A percentile compares a stretch with the other conserved stretches of the same genome.
These are phyloP conservation scores for Embiotoca jacksoni DNA, from an alignment of 2,113 vertebrate species.

Conservation along the genomic window DNA sequence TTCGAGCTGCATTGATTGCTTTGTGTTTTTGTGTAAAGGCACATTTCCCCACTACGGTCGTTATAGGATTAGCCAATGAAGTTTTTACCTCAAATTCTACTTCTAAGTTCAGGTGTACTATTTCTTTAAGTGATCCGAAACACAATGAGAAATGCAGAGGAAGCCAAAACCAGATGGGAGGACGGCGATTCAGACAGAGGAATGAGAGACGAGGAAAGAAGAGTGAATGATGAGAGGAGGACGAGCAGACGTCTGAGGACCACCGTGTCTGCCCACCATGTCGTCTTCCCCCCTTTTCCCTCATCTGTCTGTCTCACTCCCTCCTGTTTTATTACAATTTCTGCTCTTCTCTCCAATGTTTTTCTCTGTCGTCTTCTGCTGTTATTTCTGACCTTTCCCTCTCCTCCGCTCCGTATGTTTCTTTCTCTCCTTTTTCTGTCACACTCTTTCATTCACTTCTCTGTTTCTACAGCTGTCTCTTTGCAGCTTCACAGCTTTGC, in stretches of 20 bases:
- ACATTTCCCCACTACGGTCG: too few species aligned
- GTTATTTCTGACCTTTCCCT: constrained; percentile 62
- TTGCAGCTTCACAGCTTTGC: constrained; percentile 24
- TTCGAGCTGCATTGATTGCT: too few species aligned
- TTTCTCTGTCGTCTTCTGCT: constrained; percentile 48
- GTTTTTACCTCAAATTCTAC: too few species aligned
- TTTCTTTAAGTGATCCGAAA: constrained; percentile 29
- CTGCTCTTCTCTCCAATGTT: constrained; percentile 25
- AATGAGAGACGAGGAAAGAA: constrained; percentile 54
- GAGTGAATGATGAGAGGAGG: constrained; percentile 64
- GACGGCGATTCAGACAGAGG: constrained; percentile 36
- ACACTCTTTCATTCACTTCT: constrained; percentile 8
- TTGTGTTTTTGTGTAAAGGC: too few species aligned
- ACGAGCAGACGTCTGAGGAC: constrained; percentile 59
- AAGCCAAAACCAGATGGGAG: constrained; percentile 38
- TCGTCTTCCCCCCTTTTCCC: constrained; percentile 49
- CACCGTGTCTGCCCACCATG: constrained; percentile 71
- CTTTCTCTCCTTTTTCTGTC: too few species aligned
- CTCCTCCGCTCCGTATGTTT: not conserved
- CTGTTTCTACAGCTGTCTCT: constrained; percentile 71
- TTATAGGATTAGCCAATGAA: too few species aligned
- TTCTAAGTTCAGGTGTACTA: constrained; percentile 4
- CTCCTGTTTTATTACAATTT: constrained; percentile 30
- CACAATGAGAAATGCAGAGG: not conserved
- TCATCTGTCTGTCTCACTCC: constrained; percentile 24